Evolutionary conservation across 2,113 vertebrate genomes (phyloP).

Genomic region (Eolophus roseicapilla): DNA sequence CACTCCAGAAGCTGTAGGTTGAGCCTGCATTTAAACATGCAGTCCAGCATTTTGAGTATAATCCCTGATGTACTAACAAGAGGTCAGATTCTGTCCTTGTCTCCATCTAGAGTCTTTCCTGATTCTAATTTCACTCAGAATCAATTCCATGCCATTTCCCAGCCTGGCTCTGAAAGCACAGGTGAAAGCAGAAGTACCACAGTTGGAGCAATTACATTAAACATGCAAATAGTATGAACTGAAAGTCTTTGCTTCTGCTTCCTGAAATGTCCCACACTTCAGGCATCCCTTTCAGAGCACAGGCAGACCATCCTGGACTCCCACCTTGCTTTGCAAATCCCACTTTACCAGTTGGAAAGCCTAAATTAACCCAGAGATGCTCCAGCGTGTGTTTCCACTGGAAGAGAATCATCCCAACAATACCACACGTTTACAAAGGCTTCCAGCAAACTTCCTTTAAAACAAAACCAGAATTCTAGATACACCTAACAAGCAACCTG

Average conservation of each 20-base stretch:
- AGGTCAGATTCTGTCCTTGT: background rate
- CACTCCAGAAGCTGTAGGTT: background rate
- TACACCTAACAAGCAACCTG: background rate
- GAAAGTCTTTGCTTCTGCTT: background rate
- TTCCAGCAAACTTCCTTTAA: background rate
- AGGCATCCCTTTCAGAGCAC: background rate
- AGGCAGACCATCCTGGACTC: background rate
- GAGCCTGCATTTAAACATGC: background rate
- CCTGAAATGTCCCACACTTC: background rate
- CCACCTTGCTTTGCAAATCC: background rate
- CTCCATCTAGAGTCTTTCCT: background rate
- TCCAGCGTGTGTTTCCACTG: background rate
- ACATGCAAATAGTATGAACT: fast-evolving
- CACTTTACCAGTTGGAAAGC: background rate
- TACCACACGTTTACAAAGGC: background rate
- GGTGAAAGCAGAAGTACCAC: background rate
- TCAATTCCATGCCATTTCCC: background rate
- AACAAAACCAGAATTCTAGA: background rate
- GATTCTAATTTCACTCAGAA: background rate
- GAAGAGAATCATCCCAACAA: background rate
- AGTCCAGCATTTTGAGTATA: background rate
- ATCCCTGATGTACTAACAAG: background rate
- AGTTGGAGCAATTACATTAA: fast-evolving
- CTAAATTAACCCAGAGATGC: background rate
- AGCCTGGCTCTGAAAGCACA: background rate